phyloP scores from a whole-genome alignment of 1,140 invertebrate species.

The Caenorhabditis tropicalis region DNA sequence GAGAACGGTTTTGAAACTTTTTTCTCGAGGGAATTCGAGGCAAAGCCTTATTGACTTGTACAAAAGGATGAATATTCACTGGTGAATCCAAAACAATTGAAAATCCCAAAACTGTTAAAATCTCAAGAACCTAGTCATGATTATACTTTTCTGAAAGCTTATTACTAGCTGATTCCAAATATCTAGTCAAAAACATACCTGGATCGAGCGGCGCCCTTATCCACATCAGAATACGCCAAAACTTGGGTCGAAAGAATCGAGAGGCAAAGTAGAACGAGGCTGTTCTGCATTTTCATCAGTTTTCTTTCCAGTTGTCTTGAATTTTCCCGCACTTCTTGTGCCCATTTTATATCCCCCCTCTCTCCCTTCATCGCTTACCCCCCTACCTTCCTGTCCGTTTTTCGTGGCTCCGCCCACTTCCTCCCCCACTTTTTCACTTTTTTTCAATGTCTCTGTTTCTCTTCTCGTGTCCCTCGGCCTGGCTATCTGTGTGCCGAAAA shows the following conservation, averaged over 20 bases:
- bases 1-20: too few relatives aligned
- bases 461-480: background rate
- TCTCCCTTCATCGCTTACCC: background rate
- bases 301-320: background rate
- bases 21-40: too few relatives aligned
- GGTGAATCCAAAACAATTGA: background rate
- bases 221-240: too few relatives aligned
- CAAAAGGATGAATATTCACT: background rate
- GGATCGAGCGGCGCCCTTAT: background rate
- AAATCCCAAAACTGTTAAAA: background rate
- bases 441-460: background rate
- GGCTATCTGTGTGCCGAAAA: too few relatives aligned
- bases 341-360: too few relatives aligned
- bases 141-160: background rate
- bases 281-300: conserved; percentile 25
- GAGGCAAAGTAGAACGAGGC: background rate
- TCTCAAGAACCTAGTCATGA: background rate
- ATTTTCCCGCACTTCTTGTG: background rate
- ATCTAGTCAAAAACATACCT: background rate
- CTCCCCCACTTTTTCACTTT: background rate
- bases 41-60: too few relatives aligned
- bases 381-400: background rate
- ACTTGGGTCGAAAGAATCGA: background rate
- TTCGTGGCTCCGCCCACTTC: conserved; percentile 20
- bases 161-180: background rate